Percentiles rank a stretch among this genome's conserved stretches.
Conservation (phyloP, 2,113 vertebrate species). For the Aegithalos caudatus region DNA sequence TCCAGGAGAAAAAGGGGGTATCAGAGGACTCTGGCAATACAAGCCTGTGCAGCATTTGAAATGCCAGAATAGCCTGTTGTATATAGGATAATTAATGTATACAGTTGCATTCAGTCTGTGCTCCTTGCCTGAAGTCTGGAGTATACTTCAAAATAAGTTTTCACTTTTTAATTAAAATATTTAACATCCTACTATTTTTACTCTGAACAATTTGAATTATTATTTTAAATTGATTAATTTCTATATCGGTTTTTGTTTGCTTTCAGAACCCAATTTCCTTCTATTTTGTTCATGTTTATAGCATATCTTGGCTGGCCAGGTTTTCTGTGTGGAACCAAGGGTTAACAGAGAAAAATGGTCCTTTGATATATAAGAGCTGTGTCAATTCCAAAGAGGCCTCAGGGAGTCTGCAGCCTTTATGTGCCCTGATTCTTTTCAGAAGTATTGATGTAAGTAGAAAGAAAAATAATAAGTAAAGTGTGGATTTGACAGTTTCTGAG, state of each 20-base stretch:
- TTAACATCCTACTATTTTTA: background rate
- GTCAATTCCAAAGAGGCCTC: background rate
- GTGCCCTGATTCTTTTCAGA: background rate
- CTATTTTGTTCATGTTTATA: background rate
- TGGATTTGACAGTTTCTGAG: constrained; percentile 3
- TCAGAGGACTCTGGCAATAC: background rate
- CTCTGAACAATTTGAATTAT: background rate
- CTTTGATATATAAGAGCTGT: background rate
- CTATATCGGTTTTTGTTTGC: background rate
- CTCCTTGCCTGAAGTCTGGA: background rate
- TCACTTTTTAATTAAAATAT: background rate
- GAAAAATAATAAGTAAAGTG: constrained; percentile 30
- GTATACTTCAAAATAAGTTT: background rate
- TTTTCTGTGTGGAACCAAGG: background rate
- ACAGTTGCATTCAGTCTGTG: background rate
- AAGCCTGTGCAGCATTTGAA: background rate
- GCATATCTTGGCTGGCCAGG: background rate
- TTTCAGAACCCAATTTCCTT: background rate
- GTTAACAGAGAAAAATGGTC: background rate
- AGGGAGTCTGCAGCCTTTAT: background rate
- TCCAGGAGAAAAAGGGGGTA: background rate
- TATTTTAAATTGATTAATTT: background rate
- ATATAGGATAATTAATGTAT: background rate
- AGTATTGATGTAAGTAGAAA: constrained; percentile 14
- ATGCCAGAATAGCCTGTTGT: background rate